Conservation (phyloP, 2,797 vertebrate genomes). For the Coracias cyanogaster region DNA sequence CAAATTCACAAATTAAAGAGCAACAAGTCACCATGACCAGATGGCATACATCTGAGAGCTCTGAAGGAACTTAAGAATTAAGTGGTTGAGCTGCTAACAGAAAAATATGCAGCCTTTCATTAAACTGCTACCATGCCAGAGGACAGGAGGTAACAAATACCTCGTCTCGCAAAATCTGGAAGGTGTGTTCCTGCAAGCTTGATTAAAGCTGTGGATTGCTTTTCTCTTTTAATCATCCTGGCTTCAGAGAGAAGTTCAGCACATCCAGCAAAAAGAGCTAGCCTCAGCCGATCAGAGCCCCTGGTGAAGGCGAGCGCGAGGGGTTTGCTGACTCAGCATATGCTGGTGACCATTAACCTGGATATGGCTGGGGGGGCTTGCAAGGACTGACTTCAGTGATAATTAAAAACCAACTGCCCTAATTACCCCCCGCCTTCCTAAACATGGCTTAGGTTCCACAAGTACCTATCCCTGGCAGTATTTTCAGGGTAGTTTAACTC, state of each 20-base stretch:
- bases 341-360: constrained; percentile 14
- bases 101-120: constrained; percentile 68
- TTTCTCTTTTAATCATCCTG: constrained; percentile 24
- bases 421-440: constrained; percentile 22
- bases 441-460: neutral
- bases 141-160: constrained; percentile 62
- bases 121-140: constrained; percentile 45
- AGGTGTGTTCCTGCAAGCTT: constrained; percentile 32
- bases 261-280: neutral
- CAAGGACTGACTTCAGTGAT: neutral
- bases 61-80: constrained; percentile 76
- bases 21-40: constrained; percentile 76
- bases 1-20: constrained; percentile 78
- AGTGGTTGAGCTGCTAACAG: constrained; percentile 72
- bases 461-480: neutral
- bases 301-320: rapidly evolving
- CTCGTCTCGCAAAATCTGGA: constrained; percentile 30
- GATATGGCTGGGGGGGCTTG: neutral
- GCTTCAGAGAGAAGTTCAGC: constrained; percentile 3
- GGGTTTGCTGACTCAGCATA: constrained; percentile 15
- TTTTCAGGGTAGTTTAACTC: neutral
- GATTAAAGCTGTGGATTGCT: constrained; percentile 46
- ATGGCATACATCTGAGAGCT: constrained; percentile 79
- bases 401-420: constrained; percentile 27
- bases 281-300: rapidly evolving